Percentiles rank a stretch among this genome's conserved stretches.
These are phyloP conservation scores for Lasiommata megera DNA, from an alignment of 2,888 invertebrate species.

Conservation along the genomic window DNA sequence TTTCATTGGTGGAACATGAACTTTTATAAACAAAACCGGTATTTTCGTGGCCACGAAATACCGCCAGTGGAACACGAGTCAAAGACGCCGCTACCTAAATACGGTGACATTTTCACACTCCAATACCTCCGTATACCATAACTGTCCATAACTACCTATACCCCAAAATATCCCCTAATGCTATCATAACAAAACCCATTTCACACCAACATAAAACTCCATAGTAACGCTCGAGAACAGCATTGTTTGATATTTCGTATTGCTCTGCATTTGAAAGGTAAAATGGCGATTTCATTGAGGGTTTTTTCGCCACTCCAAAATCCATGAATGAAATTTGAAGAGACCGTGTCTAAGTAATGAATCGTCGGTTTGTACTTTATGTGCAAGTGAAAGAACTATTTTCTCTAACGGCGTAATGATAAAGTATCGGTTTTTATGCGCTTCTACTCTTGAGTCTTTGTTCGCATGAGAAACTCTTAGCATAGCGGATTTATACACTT, in stretches of 20 bases:
- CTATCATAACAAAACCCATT: slow-evolving; percentile 15
- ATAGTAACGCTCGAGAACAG: slow-evolving; percentile 1
- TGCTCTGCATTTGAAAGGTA: slow-evolving; percentile 8
- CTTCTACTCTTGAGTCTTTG: neutral
- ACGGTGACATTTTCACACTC: slow-evolving; percentile 53
- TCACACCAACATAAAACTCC: neutral
- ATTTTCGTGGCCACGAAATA: slow-evolving; percentile 18
- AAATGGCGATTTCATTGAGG: slow-evolving; percentile 13
- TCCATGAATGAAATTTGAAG: slow-evolving; percentile 40
- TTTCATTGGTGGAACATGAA: too few relatives aligned
- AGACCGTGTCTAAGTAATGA: slow-evolving; percentile 36
- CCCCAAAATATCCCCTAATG: neutral
- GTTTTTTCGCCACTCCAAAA: slow-evolving; percentile 33
- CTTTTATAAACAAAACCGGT: neutral
- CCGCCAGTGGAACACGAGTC: slow-evolving; percentile 35
- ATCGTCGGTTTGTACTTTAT: slow-evolving; percentile 17
- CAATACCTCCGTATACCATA: slow-evolving; percentile 38
- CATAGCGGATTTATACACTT: neutral
- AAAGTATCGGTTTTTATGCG: neutral
- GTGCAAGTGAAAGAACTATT: neutral
- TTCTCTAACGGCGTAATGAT: slow-evolving; percentile 3
- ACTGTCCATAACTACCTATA: slow-evolving; percentile 11
- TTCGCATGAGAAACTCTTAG: neutral
- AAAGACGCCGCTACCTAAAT: slow-evolving; percentile 69
- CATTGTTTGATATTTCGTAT: slow-evolving; percentile 3